Evolutionary conservation across 30 jellyfish, hydroid and myxozoan species (phyloP).

Genomic region (Pelagia noctiluca): DNA sequence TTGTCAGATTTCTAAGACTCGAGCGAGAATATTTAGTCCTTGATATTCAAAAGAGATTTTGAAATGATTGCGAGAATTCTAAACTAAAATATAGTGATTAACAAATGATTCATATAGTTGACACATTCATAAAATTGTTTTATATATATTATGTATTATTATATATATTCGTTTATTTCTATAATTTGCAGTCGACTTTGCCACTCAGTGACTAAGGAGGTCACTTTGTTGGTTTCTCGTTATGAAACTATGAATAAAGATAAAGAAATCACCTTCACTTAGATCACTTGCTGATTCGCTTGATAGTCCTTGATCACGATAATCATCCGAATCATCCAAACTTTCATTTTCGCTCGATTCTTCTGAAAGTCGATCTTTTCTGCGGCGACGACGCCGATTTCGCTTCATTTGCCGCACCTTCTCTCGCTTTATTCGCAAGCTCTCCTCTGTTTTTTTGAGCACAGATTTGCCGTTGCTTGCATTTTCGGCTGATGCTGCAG

Average conservation of each 20-base stretch:
- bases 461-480: not conserved
- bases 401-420: constrained; percentile 31
- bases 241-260: not conserved
- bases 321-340: not conserved
- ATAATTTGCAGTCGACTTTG: no score
- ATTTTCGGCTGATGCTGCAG: not conserved
- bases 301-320: no score
- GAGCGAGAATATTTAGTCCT: no score
- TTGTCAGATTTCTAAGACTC: no score
- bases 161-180: no score
- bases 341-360: constrained; percentile 56
- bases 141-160: no score
- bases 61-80: no score
- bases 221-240: not conserved
- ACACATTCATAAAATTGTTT: no score
- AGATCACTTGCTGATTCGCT: constrained; percentile 75
- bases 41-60: no score
- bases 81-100: no score
- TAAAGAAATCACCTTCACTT: constrained; percentile 76
- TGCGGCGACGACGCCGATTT: constrained; percentile 73
- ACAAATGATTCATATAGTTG: no score
- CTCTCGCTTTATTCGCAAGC: constrained; percentile 34
- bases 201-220: not conserved
- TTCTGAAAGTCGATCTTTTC: not conserved
- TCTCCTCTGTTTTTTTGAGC: not conserved